phyloP scores from a whole-genome alignment of 2,797 vertebrate genomes.

The Hydrocynus forskahlii region DNA sequence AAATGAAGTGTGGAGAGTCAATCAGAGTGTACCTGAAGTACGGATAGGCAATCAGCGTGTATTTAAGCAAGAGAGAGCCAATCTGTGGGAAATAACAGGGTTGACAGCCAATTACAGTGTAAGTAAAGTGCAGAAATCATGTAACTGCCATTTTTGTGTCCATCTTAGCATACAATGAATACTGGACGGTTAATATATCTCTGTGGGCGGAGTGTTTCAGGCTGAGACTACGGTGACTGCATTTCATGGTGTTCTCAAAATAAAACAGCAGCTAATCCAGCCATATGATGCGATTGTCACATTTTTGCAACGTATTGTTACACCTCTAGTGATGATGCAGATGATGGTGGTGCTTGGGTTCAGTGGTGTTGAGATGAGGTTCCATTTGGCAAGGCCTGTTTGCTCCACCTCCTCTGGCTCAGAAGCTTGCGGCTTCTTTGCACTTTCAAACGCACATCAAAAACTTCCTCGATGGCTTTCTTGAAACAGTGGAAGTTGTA shows the following conservation, averaged over 20 bases:
- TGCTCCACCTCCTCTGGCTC: constrained; percentile 84
- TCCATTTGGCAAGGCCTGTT: constrained; percentile 81
- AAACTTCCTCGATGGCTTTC: constrained; percentile 96
- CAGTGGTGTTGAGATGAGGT: constrained; percentile 70
- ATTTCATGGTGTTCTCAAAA: neutral
- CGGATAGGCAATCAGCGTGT: no score
- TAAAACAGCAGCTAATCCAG: neutral
- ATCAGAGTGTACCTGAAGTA: neutral
- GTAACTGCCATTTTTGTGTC: neutral
- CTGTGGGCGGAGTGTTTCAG: neutral
- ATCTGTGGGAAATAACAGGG: no score
- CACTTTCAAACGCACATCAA: constrained; percentile 90
- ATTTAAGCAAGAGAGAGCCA: no score
- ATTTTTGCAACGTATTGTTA: neutral
- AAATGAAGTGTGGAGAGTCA: no score
- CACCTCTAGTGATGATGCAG: neutral
- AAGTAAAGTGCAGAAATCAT: no score
- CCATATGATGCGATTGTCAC: neutral
- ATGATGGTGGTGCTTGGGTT: constrained; percentile 27
- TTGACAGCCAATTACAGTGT: no score
- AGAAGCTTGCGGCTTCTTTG: constrained; percentile 88
- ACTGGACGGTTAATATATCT: neutral
- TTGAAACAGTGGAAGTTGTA: constrained; percentile 98
- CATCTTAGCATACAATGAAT: neutral
- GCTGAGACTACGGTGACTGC: neutral